Evolutionary conservation across 2,113 vertebrate species (phyloP), one percentile per base, ranked within the genome.

Genomic region (Anarhynchus alexandrinus): DNA sequence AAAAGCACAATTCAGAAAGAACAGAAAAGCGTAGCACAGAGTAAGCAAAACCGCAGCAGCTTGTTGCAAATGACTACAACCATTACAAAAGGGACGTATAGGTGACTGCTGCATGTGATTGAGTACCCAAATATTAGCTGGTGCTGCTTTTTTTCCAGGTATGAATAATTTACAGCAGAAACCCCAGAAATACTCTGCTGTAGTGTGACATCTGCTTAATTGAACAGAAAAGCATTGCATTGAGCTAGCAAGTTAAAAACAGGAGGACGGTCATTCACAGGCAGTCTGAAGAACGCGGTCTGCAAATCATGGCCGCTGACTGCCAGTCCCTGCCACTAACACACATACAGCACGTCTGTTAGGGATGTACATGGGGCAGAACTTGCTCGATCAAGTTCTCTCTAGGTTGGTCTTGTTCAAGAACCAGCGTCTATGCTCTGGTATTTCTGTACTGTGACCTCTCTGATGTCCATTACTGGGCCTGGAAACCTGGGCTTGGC

Each of bases 81-180:
- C 34, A 13, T 62, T 66, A 64, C 66, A 73, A 86, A 93, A 86
- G 57, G 52, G 30, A 72, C 0, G 0, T 51, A 57, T 7, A 32
- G 19, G 40, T 70, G 64, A 66, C 58, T 85, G 67, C 26, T 88
- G 15, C 10, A 16, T 4, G 18, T 85, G 74, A 86, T 10, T 54
- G 57, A 72, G 58, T 34, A 83, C 43, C 62, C 73, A 85, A 82
- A 72, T 15, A 51, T 32, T 61, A 62, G 25, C 43, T 17, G 6
- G 43, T 65, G 47, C 54, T 88, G 61, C 21, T 58, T 82, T 90
- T 95, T 62, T 30, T 8, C 43, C n/a, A 58, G 22, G 9, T 82
- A 73, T 51, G 19, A 93, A 82, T 76, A 79, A 95, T 72, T 91
- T 57, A 88, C n/a, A 62, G 36, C 32, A 85, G 77, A 94, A 94